Evolutionary conservation across 2,888 invertebrate genomes (phyloP), one percentile per base, ranked within the genome.

Genomic region (Agrypnus murinus): DNA sequence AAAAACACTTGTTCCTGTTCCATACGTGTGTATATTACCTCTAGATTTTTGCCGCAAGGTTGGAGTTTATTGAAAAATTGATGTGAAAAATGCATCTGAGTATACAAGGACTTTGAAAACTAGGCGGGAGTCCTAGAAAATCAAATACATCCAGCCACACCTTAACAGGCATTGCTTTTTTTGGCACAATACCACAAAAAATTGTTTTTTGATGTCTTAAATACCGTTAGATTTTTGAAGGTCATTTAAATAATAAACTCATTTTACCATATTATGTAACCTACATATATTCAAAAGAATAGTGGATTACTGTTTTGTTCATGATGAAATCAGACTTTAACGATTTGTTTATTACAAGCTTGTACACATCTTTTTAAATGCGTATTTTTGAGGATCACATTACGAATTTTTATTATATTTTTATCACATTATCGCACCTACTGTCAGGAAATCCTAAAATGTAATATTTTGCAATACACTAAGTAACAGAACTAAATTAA

Each of bases 1-100:
- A 58, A 40, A 17, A 43, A 15, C 36, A 55, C 14, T 55, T 36
- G 55, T 55, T 55, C 36, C 50, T 53, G 50, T 53, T 46, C 32
- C 12, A 12, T n/a, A 9, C 32, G 14, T 53, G 36, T 55, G 25
- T 9, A n/a, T n/a, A n/a, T n/a, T n/a, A 38, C 4, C 38, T 38
- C 2, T 38, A 10, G 38, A 4, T 48, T 48, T 36, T 55, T 19
- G 15, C 36, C 36, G 55, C 36, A 38, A 55, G 55, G 36, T 34
- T 36, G 15, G 9, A 8, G 31, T 50, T 25, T 12, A 25, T 12
- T 31, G n/a, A 32, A 50, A 32, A 50, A 3, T 25, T 50, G 46
- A 25, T 12, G 12, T 19, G 31, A 14, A 31, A 50, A 50, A 50
- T 50, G 50, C 50, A 25, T 50, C 31, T 50, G 1, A 12, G n/a